Evolutionary conservation across 2,888 invertebrate species (phyloP).

Genomic region (Tipula unca): DNA sequence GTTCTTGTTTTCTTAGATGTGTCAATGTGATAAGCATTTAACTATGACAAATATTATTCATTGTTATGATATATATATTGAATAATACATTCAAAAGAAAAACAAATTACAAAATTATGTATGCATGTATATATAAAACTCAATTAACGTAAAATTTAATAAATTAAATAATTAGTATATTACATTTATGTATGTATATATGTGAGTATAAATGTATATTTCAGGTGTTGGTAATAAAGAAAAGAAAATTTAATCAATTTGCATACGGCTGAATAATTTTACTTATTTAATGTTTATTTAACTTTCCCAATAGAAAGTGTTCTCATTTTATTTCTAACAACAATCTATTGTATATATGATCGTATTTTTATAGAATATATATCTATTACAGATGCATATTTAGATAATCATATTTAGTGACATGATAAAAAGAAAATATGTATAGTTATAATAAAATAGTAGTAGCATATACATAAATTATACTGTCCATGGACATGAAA

Average conservation of each 20-base stretch:
- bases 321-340: too few species aligned
- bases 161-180: constrained; percentile 14
- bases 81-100: background rate
- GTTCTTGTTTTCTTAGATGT: background rate
- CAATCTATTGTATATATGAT: too few species aligned
- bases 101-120: background rate
- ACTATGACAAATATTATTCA: constrained; percentile 4
- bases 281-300: background rate
- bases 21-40: background rate
- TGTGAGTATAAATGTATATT: background rate
- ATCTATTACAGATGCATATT: background rate
- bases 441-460: background rate
- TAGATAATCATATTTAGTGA: background rate
- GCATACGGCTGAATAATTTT: background rate
- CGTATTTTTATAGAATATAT: background rate
- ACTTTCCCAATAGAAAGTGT: background rate
- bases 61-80: background rate
- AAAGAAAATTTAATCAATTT: background rate
- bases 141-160: constrained; percentile 1
- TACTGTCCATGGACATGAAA: background rate
- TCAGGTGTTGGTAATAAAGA: background rate
- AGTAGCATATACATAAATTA: background rate
- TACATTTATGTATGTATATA: background rate
- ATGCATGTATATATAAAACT: background rate
- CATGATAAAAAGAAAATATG: background rate